phyloP scores from a whole-genome alignment of 2,797 vertebrate genomes.

The Parotocinclus haroldoi region DNA sequence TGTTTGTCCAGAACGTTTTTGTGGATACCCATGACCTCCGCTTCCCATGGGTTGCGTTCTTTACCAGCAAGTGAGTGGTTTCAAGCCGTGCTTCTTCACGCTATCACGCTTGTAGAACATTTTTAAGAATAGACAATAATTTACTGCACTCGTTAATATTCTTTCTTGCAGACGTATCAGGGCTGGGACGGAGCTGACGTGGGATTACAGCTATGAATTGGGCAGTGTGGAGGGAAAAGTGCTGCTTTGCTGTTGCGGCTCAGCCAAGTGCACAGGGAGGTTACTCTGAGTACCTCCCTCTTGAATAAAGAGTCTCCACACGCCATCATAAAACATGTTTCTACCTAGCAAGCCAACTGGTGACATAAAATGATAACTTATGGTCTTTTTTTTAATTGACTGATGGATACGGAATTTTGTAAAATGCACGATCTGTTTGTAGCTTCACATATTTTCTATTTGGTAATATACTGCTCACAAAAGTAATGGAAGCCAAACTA shows the following conservation, averaged over 20 bases:
- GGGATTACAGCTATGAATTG: constrained; percentile 86
- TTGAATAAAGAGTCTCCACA: not conserved
- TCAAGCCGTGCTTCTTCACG: not conserved
- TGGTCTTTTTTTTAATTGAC: too few species aligned
- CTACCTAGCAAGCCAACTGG: not conserved
- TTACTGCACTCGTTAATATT: not conserved
- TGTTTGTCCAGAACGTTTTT: constrained; percentile 87
- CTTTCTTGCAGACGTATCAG: constrained; percentile 70
- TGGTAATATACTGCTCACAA: too few species aligned
- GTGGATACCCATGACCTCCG: constrained; percentile 85
- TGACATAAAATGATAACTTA: too few species aligned
- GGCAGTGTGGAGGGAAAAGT: constrained; percentile 81
- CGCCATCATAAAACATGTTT: not conserved
- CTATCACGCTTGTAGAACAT: not conserved
- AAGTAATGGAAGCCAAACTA: too few species aligned
- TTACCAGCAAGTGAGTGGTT: constrained; percentile 80
- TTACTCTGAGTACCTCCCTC: constrained; percentile 63
- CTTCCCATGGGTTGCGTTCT: constrained; percentile 87
- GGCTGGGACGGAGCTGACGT: constrained; percentile 80
- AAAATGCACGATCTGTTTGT: too few species aligned
- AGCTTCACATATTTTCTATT: too few species aligned
- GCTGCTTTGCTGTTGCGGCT: constrained; percentile 80
- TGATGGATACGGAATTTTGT: too few species aligned
- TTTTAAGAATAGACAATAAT: not conserved
- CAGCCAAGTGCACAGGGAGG: constrained; percentile 74